A percentile compares a stretch with the other conserved stretches of the same genome.
These are phyloP conservation scores for Teinopalpus imperialis DNA, from an alignment of 2,888 invertebrate species.

Conservation along the genomic window DNA sequence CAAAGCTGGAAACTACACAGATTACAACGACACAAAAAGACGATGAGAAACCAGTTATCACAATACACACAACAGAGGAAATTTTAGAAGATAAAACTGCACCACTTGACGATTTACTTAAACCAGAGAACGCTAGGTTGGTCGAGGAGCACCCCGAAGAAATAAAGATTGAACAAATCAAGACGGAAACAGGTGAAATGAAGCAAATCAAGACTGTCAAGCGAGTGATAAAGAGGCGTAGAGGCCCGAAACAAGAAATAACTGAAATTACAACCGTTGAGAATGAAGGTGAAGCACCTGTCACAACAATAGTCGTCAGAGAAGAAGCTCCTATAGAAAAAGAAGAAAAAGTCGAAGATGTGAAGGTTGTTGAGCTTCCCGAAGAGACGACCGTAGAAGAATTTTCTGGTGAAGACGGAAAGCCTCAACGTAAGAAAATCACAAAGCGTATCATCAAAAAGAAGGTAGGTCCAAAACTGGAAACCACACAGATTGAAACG, in stretches of 20 bases:
- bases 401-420: slow-evolving; percentile 39
- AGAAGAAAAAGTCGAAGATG: slow-evolving; percentile 36
- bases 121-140: slow-evolving; percentile 38
- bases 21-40: slow-evolving; percentile 5
- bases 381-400: slow-evolving; percentile 49
- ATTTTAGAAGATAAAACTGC: slow-evolving; percentile 34
- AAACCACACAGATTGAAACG: slow-evolving; percentile 30
- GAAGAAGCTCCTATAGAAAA: slow-evolving; percentile 25
- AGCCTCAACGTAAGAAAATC: slow-evolving; percentile 34
- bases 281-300: slow-evolving; percentile 36
- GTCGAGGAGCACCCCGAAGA: slow-evolving; percentile 34
- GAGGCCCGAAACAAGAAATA: slow-evolving; percentile 23
- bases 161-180: slow-evolving; percentile 52
- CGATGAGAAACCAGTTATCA: too few relatives aligned
- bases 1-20: slow-evolving; percentile 33
- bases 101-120: slow-evolving; percentile 28
- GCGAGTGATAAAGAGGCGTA: slow-evolving; percentile 31
- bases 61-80: not conserved
- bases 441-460: slow-evolving; percentile 45
- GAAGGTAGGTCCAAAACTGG: slow-evolving; percentile 39
- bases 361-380: slow-evolving; percentile 36
- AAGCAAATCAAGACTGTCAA: slow-evolving; percentile 40
- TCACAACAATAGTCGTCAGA: slow-evolving; percentile 33
- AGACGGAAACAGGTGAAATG: slow-evolving; percentile 50
- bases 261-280: slow-evolving; percentile 33